A percentile compares a stretch with the other conserved stretches of the same genome.
Evolutionary conservation across 2,888 invertebrate species (phyloP).

Genomic region (Euproctis similis): DNA sequence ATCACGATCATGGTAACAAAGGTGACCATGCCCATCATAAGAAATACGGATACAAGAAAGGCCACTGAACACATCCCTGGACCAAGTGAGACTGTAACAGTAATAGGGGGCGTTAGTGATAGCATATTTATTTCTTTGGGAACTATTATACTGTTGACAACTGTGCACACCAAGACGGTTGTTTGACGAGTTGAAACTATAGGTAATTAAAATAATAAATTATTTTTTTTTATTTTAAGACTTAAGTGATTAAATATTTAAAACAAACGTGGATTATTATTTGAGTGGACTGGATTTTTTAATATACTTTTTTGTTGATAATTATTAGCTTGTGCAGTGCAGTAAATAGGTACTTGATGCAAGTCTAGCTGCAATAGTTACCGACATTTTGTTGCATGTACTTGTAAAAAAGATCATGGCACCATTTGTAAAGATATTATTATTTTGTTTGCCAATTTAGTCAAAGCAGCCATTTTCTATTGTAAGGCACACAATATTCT

Average conservation of each 20-base stretch:
- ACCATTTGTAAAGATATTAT: no score
- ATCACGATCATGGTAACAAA: constrained; percentile 85
- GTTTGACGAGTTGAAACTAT: constrained; percentile 15
- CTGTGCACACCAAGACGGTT: constrained; percentile 8
- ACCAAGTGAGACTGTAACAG: constrained; percentile 8
- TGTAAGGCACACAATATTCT: no score
- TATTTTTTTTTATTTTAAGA: constrained; percentile 27
- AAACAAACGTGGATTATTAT: constrained; percentile 1
- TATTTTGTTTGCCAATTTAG: no score
- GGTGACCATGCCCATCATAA: constrained; percentile 87
- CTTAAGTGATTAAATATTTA: constrained; percentile 20
- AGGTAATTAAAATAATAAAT: constrained; percentile 29
- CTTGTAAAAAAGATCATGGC: no score
- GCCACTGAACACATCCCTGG: constrained; percentile 38
- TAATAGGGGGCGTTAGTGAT: constrained; percentile 16
- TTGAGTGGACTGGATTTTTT: neutral
- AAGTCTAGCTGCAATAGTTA: no score
- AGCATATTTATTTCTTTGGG: constrained; percentile 27
- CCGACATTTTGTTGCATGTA: no score
- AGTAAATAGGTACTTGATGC: no score
- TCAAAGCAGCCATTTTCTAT: no score
- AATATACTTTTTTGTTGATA: no score
- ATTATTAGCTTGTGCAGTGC: no score
- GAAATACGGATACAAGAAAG: constrained; percentile 82
- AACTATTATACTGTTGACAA: constrained; percentile 15